Conservation (phyloP, 2,113 vertebrate species). For the Gambusia holbrooki region DNA sequence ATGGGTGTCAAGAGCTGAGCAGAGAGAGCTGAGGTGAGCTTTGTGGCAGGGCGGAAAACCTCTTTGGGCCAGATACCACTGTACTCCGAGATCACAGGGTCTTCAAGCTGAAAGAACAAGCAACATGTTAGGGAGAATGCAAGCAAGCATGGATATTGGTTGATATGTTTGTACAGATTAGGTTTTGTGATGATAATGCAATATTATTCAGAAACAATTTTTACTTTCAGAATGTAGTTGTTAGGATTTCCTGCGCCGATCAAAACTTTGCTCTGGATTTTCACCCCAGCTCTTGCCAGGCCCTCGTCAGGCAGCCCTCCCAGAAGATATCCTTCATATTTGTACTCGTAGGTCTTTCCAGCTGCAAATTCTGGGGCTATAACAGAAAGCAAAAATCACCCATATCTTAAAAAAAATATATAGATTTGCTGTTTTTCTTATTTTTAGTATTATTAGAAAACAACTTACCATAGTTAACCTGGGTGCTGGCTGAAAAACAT, state of each 20-base stretch:
- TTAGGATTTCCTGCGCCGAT: slow-evolving; percentile 65
- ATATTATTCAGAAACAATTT: neutral
- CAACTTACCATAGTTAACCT: slow-evolving; percentile 64
- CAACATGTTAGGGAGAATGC: neutral
- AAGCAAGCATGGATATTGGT: neutral
- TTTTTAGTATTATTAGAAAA: neutral
- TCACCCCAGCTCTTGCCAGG: slow-evolving; percentile 79
- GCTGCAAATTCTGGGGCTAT: slow-evolving; percentile 79
- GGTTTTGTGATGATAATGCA: neutral
- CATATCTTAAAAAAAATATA: neutral
- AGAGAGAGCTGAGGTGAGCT: slow-evolving; percentile 72
- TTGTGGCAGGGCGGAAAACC: slow-evolving; percentile 68
- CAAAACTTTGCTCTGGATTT: slow-evolving; percentile 75
- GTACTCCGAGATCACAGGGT: slow-evolving; percentile 75
- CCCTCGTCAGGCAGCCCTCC: slow-evolving; percentile 82
- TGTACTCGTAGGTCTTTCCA: slow-evolving; percentile 76
- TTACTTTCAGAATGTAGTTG: slow-evolving; percentile 79
- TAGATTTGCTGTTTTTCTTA: neutral
- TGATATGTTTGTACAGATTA: neutral
- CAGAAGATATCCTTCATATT: slow-evolving; percentile 81
- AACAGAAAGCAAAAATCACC: neutral
- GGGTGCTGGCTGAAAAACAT: slow-evolving; percentile 56
- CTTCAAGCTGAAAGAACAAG: slow-evolving; percentile 67
- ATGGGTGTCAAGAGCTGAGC: slow-evolving; percentile 73
- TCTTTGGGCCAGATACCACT: slow-evolving; percentile 80